These are phyloP conservation scores for Pseudobourletiella spinata DNA, from an alignment of 1,140 invertebrate genomes.

Conservation along the genomic window DNA sequence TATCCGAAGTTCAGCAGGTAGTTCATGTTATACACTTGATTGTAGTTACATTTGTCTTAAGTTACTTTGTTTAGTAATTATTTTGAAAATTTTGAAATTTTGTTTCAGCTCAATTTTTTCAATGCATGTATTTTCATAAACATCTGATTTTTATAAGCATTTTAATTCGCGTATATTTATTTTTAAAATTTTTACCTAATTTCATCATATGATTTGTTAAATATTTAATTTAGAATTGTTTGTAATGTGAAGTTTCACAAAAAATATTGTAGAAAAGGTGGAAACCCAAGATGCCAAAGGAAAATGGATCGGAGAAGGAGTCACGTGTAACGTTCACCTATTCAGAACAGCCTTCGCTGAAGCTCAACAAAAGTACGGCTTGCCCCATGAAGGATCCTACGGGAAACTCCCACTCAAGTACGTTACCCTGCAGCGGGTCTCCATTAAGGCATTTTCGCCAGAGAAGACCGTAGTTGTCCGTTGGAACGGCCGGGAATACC, in stretches of 20 bases:
- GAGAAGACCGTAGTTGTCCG: background rate
- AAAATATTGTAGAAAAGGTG: background rate
- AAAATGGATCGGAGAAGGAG: background rate
- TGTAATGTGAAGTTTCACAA: too few species aligned
- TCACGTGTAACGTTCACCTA: background rate
- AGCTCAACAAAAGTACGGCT: background rate
- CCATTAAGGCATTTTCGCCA: background rate
- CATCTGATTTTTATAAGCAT: too few species aligned
- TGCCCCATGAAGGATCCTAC: background rate
- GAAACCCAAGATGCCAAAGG: background rate
- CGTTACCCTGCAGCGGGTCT: background rate
- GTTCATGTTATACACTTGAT: too few species aligned
- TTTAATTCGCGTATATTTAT: too few species aligned
- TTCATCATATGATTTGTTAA: too few species aligned
- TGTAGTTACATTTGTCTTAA: too few species aligned
- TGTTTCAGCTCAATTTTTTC: too few species aligned
- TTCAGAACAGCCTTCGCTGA: background rate
- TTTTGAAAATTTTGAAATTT: too few species aligned
- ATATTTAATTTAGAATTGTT: too few species aligned
- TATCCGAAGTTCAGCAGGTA: background rate
- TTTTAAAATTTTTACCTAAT: too few species aligned
- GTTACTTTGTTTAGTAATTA: too few species aligned
- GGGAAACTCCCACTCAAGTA: background rate
- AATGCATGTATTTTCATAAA: too few species aligned
- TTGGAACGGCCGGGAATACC: background rate